Conservation (phyloP, 2,113 vertebrate species). For the Malurus elegans region DNA sequence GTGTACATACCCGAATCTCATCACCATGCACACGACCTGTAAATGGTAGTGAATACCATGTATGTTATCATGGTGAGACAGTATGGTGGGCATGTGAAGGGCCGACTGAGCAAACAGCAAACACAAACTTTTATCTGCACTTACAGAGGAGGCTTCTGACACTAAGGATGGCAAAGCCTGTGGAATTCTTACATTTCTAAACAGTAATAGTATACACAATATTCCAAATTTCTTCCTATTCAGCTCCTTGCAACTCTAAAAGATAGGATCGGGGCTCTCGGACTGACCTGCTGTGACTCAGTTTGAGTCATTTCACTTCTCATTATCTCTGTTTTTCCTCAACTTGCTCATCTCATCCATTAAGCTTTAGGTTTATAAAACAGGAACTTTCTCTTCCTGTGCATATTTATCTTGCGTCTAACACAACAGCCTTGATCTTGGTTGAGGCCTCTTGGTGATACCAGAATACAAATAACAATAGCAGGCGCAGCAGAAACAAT, state of each 20-base stretch:
- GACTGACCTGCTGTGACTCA: not conserved
- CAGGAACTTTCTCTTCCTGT: conserved; percentile 54
- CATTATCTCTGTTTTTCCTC: conserved; percentile 24
- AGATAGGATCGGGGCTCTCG: not conserved
- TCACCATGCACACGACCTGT: not conserved
- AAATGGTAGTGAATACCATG: not conserved
- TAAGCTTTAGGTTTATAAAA: conserved; percentile 8
- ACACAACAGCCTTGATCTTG: not conserved
- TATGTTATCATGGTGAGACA: not conserved
- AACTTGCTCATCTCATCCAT: conserved; percentile 29
- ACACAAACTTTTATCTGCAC: not conserved
- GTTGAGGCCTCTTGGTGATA: conserved; percentile 45
- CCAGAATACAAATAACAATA: conserved; percentile 62
- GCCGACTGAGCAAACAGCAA: not conserved
- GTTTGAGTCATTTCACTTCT: conserved; percentile 18
- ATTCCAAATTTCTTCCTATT: not conserved
- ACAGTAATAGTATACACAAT: not conserved
- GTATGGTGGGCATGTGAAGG: not conserved
- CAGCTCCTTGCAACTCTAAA: not conserved
- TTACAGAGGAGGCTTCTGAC: not conserved
- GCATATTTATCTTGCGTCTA: conserved; percentile 50
- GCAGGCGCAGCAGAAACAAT: conserved; percentile 51
- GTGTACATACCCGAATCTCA: not conserved
- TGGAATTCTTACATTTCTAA: not conserved
- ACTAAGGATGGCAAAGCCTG: not conserved